Evolutionary conservation across 2,113 vertebrate species (phyloP), one percentile per base, ranked within the genome.

Genomic region (Phodopus roborovskii): DNA sequence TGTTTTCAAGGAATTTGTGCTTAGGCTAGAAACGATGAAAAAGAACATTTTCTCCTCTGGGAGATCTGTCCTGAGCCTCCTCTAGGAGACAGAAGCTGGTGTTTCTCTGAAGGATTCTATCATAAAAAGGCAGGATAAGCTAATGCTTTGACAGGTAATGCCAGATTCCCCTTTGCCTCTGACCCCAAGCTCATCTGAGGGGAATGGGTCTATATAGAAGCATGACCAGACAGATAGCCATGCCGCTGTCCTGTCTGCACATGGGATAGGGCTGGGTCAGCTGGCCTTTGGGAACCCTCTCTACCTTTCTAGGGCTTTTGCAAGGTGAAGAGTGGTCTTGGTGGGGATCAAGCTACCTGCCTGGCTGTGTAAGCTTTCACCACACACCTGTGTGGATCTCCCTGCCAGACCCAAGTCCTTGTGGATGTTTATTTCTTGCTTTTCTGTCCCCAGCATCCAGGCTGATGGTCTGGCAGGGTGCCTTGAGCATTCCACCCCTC

Each of bases 241-340:
- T 42, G 75, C 50, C 26, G 24, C 30, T n/a, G 9, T 73, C 64
- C 58, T 94, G 13, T 45, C 62, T 91, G 16, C 71, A 73, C 30
- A 85, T 7, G 11, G 16, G 12, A 28, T 48, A 36, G 22, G 17
- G 8, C 9, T 90, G 48, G 30, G 36, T 66, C 48, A n/a, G n/a
- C 73, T 28, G 86, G 36, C 87, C 86, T 95, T 71, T 83, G 84
- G 78, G 53, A 60, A 53, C 36, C 36, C 33, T 92, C 24, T 91
- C 20, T 15, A 19, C 19, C 33, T 91, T 60, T 26, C 12, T 7
- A 24, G 53, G 93, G 75, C 7, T 36, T 81, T 56, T 85, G 20
- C 17, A 73, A 45, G 66, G 56, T 20, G 26, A 73, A 73, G 20
- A 17, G 58, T 9, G 36, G 70, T 42, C 53, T 66, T 82, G 26